A percentile compares a stretch with the other conserved stretches of the same genome.
These are phyloP conservation scores for Atta cephalotes DNA, from an alignment of 1,140 invertebrate genomes.

Conservation along the genomic window DNA sequence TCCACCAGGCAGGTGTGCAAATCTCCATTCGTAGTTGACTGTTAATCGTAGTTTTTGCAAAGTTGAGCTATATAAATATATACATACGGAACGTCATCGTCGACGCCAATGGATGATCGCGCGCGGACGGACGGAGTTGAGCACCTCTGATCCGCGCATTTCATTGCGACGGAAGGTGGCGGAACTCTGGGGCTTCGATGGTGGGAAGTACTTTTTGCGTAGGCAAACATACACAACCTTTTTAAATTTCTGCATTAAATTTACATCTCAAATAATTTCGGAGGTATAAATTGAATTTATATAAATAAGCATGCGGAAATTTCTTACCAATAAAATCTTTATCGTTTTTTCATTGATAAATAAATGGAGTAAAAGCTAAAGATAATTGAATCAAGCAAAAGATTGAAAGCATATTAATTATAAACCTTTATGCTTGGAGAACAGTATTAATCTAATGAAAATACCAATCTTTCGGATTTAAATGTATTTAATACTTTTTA, in stretches of 20 bases:
- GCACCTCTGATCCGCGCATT: constrained; percentile 26
- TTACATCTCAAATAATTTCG: constrained; percentile 28
- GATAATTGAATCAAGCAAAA: not conserved
- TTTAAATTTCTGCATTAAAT: constrained; percentile 30
- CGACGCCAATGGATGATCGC: constrained; percentile 5
- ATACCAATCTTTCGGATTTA: not conserved
- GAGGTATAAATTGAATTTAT: constrained; percentile 18
- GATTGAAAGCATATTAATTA: not conserved
- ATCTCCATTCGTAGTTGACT: not conserved
- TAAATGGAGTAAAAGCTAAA: not conserved
- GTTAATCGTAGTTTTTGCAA: constrained; percentile 30
- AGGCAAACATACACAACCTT: constrained; percentile 26
- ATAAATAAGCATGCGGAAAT: not conserved
- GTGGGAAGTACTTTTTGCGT: not conserved
- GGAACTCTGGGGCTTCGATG: not conserved
- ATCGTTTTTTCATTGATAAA: not conserved
- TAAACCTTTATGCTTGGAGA: not conserved
- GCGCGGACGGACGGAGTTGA: constrained; percentile 40
- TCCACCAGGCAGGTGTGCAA: constrained; percentile 15
- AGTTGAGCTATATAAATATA: constrained; percentile 14
- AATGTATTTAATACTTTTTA: not conserved
- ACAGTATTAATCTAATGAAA: not conserved
- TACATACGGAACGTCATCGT: not conserved
- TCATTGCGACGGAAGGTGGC: constrained; percentile 21
- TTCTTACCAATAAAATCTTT: not conserved